Evolutionary conservation across 2,113 vertebrate genomes (phyloP).

Genomic region (Petroica traversi): DNA sequence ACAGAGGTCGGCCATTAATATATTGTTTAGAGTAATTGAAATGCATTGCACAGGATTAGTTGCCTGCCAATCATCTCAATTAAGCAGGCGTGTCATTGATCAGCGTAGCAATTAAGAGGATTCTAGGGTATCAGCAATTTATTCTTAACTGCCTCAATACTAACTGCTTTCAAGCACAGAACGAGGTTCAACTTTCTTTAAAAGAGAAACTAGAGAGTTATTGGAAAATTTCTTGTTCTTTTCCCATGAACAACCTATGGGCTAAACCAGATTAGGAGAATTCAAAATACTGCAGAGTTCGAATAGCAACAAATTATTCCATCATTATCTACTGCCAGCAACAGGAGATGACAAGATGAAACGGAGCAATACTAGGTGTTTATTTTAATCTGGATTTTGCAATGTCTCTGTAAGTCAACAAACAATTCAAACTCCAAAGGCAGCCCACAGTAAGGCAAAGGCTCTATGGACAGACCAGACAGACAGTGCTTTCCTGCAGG

Average conservation of each 20-base stretch:
- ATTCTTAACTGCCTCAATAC: constrained; percentile 27
- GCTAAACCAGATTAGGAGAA: neutral
- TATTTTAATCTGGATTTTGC: neutral
- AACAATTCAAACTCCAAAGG: neutral
- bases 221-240: neutral
- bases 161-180: constrained; percentile 41
- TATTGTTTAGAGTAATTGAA: constrained; percentile 41
- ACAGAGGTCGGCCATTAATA: constrained; percentile 25
- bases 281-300: neutral
- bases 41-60: constrained; percentile 34
- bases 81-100: constrained; percentile 59
- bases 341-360: neutral
- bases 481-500: neutral
- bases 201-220: neutral
- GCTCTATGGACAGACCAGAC: neutral
- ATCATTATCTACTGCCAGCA: neutral
- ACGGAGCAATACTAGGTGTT: neutral
- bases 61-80: constrained; percentile 62
- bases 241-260: neutral
- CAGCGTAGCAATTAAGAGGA: constrained; percentile 59
- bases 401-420: neutral
- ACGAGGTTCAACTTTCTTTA: constrained; percentile 14
- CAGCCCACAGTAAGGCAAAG: neutral
- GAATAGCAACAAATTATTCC: neutral
- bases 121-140: constrained; percentile 51